Percentiles rank a stretch among this genome's conserved stretches.
phyloP scores from a whole-genome alignment of 30 jellyfish, hydroid and myxozoan species.

The Turritopsis dohrnii region DNA sequence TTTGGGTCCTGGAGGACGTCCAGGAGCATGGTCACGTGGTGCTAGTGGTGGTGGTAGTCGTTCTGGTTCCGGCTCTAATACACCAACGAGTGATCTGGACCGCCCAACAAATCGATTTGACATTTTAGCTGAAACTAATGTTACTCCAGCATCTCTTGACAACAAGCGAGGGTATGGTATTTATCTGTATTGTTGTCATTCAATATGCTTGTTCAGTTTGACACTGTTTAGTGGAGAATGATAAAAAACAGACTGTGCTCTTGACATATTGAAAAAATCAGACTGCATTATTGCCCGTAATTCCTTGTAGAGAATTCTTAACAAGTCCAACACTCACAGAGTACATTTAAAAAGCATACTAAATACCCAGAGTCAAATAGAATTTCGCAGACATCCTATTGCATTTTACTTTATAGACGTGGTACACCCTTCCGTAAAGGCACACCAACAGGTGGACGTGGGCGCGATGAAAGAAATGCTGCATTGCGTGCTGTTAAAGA shows the following conservation, averaged over 20 bases:
- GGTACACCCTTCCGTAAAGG: neutral
- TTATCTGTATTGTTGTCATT: neutral
- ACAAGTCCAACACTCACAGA: too few relatives aligned
- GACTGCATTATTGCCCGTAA: too few relatives aligned
- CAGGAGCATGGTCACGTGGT: conserved; percentile 87
- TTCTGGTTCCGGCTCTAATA: conserved; percentile 36
- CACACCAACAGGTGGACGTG: conserved; percentile 14
- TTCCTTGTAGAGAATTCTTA: too few relatives aligned
- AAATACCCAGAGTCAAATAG: too few relatives aligned
- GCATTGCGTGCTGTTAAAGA: conserved; percentile 42
- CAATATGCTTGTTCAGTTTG: too few relatives aligned
- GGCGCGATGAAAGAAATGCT: conserved; percentile 33
- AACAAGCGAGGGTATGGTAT: neutral
- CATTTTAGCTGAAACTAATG: conserved; percentile 6
- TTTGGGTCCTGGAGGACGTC: conserved; percentile 84
- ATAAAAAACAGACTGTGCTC: too few relatives aligned
- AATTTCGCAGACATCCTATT: too few relatives aligned
- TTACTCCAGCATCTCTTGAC: neutral
- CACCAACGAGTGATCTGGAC: conserved; percentile 18
- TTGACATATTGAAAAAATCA: too few relatives aligned
- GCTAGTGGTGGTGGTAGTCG: conserved; percentile 84
- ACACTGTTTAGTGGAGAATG: too few relatives aligned
- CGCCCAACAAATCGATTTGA: conserved; percentile 24
- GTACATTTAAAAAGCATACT: too few relatives aligned
- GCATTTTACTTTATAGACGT: neutral